A percentile compares a stretch with the other conserved stretches of the same genome.
phyloP scores from a whole-genome alignment of 92 coral and sea anemone genomes.

The Chrysogorgia sp. region DNA sequence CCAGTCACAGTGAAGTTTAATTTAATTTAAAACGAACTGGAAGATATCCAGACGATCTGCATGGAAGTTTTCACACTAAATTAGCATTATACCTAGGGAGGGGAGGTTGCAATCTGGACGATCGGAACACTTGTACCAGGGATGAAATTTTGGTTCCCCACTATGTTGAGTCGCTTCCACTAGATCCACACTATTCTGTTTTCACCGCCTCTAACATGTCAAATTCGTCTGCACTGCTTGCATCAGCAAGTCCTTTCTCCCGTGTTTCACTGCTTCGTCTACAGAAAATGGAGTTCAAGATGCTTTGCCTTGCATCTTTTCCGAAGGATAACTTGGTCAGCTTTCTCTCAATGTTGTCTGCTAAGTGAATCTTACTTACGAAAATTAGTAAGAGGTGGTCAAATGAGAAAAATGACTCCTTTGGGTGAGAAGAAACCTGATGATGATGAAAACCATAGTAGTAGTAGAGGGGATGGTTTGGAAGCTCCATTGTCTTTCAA shows the following conservation, averaged over 20 bases:
- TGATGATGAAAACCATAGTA: too few relatives aligned
- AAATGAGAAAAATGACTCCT: too few relatives aligned
- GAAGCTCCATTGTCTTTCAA: too few relatives aligned
- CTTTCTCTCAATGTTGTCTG: constrained; percentile 63
- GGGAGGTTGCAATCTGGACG: too few relatives aligned
- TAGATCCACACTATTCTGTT: constrained; percentile 41
- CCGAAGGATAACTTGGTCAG: constrained; percentile 48
- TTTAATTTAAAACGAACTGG: too few relatives aligned
- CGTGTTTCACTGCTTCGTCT: constrained; percentile 45
- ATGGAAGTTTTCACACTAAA: too few relatives aligned
- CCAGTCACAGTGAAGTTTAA: too few relatives aligned
- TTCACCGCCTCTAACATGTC: constrained; percentile 59
- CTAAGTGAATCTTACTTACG: constrained; percentile 57
- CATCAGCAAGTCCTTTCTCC: constrained; percentile 64
- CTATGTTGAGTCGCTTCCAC: constrained; percentile 59
- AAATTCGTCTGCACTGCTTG: constrained; percentile 50
- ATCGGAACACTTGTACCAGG: too few relatives aligned
- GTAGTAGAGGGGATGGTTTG: constrained; percentile 37
- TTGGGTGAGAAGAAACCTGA: too few relatives aligned
- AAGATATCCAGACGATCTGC: too few relatives aligned
- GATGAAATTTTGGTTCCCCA: constrained; percentile 54
- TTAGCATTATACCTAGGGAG: too few relatives aligned
- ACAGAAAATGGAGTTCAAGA: constrained; percentile 56
- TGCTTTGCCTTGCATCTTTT: constrained; percentile 37
- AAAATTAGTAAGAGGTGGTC: too few relatives aligned